Evolutionary conservation across 2,113 vertebrate species (phyloP).

Genomic region (Tachuris rubrigastra): DNA sequence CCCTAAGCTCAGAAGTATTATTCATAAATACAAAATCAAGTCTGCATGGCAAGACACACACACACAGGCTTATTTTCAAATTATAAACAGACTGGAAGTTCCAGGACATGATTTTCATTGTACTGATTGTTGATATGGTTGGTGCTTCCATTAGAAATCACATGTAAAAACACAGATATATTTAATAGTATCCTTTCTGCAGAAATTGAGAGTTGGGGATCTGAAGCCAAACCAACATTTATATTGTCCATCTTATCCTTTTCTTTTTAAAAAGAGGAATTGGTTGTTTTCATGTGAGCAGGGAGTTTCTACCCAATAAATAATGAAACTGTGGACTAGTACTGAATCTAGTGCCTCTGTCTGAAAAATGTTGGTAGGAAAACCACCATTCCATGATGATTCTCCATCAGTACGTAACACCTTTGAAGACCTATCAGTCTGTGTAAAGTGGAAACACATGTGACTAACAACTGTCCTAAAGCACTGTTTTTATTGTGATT

Average conservation of each 20-base stretch:
- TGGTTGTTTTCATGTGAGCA: neutral
- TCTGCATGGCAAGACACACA: neutral
- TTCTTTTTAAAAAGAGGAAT: neutral
- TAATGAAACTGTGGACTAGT: neutral
- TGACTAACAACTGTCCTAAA: neutral
- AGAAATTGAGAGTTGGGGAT: neutral
- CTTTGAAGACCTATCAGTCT: neutral
- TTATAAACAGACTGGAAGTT: neutral
- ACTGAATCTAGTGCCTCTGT: neutral
- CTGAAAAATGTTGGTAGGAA: neutral
- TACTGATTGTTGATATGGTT: neutral
- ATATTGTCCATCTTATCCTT: neutral
- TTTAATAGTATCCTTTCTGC: neutral
- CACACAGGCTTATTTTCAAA: neutral
- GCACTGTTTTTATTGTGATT: neutral
- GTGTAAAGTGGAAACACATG: neutral
- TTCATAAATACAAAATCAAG: neutral
- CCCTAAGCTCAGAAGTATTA: neutral
- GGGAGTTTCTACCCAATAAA: neutral
- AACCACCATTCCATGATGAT: neutral
- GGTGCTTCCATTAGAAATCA: neutral
- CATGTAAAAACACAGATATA: neutral
- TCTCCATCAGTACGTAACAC: neutral
- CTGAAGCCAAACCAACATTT: neutral
- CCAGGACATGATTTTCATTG: neutral